Base-by-base conservation (phyloP, 2,888 invertebrate genomes). In the Nematopogon swammerdamellus region DNA sequence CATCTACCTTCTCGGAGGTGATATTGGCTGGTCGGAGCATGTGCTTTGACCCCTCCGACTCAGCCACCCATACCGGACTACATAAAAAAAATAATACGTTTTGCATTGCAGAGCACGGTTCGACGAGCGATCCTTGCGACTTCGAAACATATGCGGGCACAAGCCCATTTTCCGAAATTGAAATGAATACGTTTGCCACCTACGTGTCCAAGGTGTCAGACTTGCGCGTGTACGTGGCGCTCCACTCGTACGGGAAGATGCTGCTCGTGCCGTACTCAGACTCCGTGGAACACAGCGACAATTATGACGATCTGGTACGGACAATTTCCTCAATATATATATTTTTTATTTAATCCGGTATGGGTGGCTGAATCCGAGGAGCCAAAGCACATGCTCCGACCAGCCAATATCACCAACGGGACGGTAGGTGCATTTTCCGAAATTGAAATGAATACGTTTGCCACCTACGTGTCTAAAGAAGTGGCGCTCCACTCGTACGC, bases 401-500 rank as follows among this genome's bases (percentile, higher is more conserved):
- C n/a, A n/a, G n/a, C n/a, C n/a, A n/a, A n/a, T n/a, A n/a, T n/a
- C n/a, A n/a, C n/a, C n/a, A n/a, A n/a, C n/a, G n/a, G n/a, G n/a
- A n/a, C n/a, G 14, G 69, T 81, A 0, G 55, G 58, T 0, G 77
- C 89, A 0, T 89, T 89, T 66, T 92, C 92, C 0, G 92, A 92
- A 61, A 68, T 81, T 1, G 89, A 89, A 62, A 86, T 86, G 0
- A 67, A 64, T 30, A 63, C 81, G 0, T 59, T 86, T 1, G 72
- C 86, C 0, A 59, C 82, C 8, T 89, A 82, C 57, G 70, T 89
- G 4, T 58, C 64, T 0, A 66, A 81, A 14, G 61, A n/a, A n/a
- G 67, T 92, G 2, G 81, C 85, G 1, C 85, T 91, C 62, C 92
- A 92, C 63, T 85, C 91, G 0, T 88, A 85, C 58, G 87, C 87